These are phyloP conservation scores for Chionis minor DNA, from an alignment of 2,113 vertebrate genomes.

Conservation along the genomic window DNA sequence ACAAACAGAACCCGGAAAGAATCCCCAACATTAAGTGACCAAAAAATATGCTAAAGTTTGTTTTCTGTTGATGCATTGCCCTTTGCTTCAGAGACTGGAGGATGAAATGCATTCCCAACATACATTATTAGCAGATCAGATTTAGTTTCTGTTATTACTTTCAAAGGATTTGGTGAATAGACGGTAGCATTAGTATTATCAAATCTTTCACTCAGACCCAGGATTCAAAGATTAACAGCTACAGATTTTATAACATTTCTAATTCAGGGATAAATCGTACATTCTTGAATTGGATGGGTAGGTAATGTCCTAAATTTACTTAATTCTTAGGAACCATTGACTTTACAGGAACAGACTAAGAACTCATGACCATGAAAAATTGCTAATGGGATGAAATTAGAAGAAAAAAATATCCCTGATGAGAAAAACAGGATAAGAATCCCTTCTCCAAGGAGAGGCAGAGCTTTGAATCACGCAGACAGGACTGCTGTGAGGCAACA, in stretches of 20 bases:
- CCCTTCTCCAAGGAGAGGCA: neutral
- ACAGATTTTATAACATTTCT: constrained; percentile 35
- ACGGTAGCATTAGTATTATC: constrained; percentile 4
- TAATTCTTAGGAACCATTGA: constrained; percentile 20
- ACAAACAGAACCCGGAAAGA: neutral
- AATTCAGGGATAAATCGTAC: constrained; percentile 20
- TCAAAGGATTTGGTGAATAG: constrained; percentile 46
- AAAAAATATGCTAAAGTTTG: neutral
- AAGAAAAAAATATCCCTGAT: neutral
- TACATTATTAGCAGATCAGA: constrained; percentile 23
- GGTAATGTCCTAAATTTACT: constrained; percentile 5
- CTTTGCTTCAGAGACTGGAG: neutral
- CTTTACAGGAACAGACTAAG: neutral
- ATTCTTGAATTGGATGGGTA: constrained; percentile 17
- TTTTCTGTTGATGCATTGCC: neutral
- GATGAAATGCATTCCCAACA: constrained; percentile 9
- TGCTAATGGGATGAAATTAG: neutral
- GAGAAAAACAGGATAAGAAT: constrained; percentile 8
- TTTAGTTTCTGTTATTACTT: constrained; percentile 31
- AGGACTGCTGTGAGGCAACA: neutral
- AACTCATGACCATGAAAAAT: constrained; percentile 27
- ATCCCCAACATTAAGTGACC: neutral
- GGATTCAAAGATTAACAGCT: constrained; percentile 46
- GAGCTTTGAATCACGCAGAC: neutral
- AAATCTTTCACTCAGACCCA: constrained; percentile 15